Evolutionary conservation across 1,140 invertebrate genomes (phyloP).

Genomic region (Pseudomyrmex gracilis): DNA sequence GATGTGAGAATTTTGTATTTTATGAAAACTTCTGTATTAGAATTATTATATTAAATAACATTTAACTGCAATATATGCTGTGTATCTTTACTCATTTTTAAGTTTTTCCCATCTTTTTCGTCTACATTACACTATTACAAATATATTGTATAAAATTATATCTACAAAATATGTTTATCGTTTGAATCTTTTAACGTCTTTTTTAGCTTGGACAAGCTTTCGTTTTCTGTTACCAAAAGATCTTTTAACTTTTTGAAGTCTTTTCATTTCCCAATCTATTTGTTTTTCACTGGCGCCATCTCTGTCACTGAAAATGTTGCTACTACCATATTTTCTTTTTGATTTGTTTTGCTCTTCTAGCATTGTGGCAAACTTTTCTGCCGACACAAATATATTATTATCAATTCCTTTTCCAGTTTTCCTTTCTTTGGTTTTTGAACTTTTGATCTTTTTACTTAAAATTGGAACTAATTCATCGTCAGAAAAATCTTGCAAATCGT

Average conservation of each 20-base stretch:
- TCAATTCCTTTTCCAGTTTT: conserved; percentile 66
- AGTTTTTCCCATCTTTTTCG: not conserved
- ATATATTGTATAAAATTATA: conserved; percentile 32
- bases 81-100: not conserved
- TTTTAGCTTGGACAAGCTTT: conserved; percentile 58
- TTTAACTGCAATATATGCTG: not conserved
- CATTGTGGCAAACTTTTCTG: conserved; percentile 90
- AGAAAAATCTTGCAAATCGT: conserved; percentile 48
- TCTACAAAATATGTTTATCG: conserved; percentile 42
- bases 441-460: conserved; percentile 46
- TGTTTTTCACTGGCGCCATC: conserved; percentile 89
- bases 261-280: conserved; percentile 89
- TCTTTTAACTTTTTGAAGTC: conserved; percentile 79
- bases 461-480: conserved; percentile 27
- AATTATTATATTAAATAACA: no score
- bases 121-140: not conserved
- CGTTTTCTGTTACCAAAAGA: conserved; percentile 67
- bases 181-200: conserved; percentile 73
- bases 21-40: no score
- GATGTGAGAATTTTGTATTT: no score
- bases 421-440: conserved; percentile 46
- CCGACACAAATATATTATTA: conserved; percentile 88
- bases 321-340: conserved; percentile 87
- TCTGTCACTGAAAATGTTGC: conserved; percentile 87
- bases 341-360: conserved; percentile 89